Evolutionary conservation across 2,888 invertebrate genomes (phyloP).

Genomic region (Plebejus anna): DNA sequence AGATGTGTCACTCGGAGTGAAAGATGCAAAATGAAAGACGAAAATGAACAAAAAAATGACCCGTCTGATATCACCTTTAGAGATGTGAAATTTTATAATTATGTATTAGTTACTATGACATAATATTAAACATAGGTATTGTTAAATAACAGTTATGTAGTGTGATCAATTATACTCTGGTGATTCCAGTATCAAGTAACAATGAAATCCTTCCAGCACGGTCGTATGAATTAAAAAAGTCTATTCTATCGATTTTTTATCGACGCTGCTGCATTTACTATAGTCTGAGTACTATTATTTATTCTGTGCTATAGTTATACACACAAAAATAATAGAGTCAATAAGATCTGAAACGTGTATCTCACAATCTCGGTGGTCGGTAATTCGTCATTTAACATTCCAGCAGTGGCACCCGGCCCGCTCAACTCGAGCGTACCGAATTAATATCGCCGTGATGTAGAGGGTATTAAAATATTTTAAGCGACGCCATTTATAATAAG

Average conservation of each 20-base stretch:
- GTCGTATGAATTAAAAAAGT: neutral
- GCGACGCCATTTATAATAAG: constrained; percentile 78
- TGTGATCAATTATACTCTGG: neutral
- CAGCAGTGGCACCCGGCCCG: constrained; percentile 70
- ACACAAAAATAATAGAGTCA: constrained; percentile 53
- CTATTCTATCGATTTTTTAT: neutral
- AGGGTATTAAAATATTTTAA: constrained; percentile 79
- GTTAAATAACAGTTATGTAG: neutral
- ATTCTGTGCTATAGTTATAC: neutral
- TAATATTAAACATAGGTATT: neutral
- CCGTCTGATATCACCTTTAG: neutral
- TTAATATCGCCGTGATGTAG: constrained; percentile 77
- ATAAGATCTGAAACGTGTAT: constrained; percentile 61
- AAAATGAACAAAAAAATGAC: too few relatives aligned
- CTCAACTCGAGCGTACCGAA: constrained; percentile 75
- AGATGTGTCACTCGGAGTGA: too few relatives aligned
- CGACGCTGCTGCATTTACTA: neutral
- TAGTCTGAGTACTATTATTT: too few relatives aligned
- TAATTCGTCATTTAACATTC: constrained; percentile 80
- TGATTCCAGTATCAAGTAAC: neutral
- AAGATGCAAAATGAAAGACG: too few relatives aligned
- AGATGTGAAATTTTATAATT: too few relatives aligned
- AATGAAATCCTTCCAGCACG: neutral
- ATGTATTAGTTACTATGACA: neutral
- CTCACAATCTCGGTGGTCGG: constrained; percentile 68